phyloP scores from a whole-genome alignment of 2,113 vertebrate species.

The Misgurnus anguillicaudatus region DNA sequence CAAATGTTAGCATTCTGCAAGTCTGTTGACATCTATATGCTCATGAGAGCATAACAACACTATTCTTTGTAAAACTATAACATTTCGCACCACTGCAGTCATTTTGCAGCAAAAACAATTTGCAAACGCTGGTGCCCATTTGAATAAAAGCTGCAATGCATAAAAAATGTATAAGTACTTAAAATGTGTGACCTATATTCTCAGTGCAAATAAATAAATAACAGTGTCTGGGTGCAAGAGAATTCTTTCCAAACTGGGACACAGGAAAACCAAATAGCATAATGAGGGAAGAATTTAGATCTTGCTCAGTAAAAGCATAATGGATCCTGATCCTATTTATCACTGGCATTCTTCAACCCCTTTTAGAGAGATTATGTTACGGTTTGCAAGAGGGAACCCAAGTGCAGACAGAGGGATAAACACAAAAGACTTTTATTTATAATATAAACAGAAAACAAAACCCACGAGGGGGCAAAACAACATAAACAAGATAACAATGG shows the following conservation, averaged over 20 bases:
- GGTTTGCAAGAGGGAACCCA: too few species aligned
- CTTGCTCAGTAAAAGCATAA: constrained; percentile 60
- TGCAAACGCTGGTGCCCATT: constrained; percentile 63
- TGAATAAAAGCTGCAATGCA: constrained; percentile 71
- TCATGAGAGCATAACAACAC: constrained; percentile 3
- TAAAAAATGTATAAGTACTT: constrained; percentile 75
- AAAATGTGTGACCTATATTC: constrained; percentile 78
- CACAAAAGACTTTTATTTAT: too few species aligned
- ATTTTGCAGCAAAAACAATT: constrained; percentile 18
- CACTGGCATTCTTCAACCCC: constrained; percentile 32
- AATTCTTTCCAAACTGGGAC: constrained; percentile 72
- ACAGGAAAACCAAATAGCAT: constrained; percentile 60
- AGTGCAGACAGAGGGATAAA: too few species aligned
- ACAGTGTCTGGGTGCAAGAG: constrained; percentile 43
- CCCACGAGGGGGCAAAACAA: too few species aligned
- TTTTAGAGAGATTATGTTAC: constrained; percentile 48
- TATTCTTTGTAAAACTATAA: constrained; percentile 33
- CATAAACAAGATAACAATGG: too few species aligned
- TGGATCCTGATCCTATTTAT: constrained; percentile 57
- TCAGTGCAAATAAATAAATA: constrained; percentile 72
- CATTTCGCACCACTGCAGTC: neutral
- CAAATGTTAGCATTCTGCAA: neutral
- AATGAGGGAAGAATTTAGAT: constrained; percentile 63
- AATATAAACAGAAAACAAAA: too few species aligned
- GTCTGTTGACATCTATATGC: neutral